A percentile compares a stretch with the other conserved stretches of the same genome.
phyloP scores from a whole-genome alignment of 2,888 invertebrate species.

The Lasioglossum malachurum region DNA sequence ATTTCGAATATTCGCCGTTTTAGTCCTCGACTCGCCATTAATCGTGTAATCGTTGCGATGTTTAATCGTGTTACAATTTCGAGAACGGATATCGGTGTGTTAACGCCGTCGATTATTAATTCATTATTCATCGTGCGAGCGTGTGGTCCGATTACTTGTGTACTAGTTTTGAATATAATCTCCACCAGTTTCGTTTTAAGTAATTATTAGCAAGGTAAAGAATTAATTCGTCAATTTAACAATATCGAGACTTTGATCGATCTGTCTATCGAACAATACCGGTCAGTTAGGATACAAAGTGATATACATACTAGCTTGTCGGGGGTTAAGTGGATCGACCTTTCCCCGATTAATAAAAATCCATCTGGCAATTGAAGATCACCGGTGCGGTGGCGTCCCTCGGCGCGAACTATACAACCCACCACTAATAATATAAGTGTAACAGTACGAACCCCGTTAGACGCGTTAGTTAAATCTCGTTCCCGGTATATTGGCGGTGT shows the following conservation, averaged over 20 bases:
- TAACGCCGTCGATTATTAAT: too few relatives aligned
- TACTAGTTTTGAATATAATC: too few relatives aligned
- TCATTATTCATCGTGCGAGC: too few relatives aligned
- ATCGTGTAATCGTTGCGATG: too few relatives aligned
- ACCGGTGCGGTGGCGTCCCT: neutral
- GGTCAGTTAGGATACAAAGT: neutral
- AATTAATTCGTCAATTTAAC: neutral
- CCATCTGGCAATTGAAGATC: neutral
- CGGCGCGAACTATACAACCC: neutral
- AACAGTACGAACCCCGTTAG: slow-evolving; percentile 32
- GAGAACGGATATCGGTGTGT: too few relatives aligned
- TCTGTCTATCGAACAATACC: neutral
- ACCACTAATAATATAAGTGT: slow-evolving; percentile 2
- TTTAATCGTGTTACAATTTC: too few relatives aligned
- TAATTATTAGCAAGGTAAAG: too few relatives aligned
- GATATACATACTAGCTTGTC: neutral
- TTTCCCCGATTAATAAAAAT: slow-evolving; percentile 10
- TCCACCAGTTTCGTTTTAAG: too few relatives aligned
- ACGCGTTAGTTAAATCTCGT: slow-evolving; percentile 46
- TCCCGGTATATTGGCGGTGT: slow-evolving; percentile 9
- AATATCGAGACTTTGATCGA: neutral
- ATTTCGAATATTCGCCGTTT: neutral
- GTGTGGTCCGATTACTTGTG: too few relatives aligned
- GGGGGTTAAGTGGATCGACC: neutral
- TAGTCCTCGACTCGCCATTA: neutral